Percentiles rank a stretch among this genome's conserved stretches.
Conservation (phyloP, 2,797 vertebrate genomes). For the Neosalanx taihuensis region DNA sequence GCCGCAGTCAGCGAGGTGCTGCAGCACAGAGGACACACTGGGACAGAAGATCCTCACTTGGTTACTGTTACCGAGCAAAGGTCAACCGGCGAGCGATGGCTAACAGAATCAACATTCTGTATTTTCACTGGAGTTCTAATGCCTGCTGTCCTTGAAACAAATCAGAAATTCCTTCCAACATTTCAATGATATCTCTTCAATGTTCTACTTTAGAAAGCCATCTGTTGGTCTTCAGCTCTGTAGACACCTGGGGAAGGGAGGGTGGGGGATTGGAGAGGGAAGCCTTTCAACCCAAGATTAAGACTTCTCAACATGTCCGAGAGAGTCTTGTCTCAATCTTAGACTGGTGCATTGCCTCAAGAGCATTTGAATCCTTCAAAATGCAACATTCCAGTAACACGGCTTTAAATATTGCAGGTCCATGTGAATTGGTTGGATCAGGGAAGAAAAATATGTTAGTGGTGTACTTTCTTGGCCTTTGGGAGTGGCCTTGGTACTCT, state of each 20-base stretch:
- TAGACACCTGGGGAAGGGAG: neutral
- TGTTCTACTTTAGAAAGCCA: conserved; percentile 39
- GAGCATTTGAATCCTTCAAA: conserved; percentile 9
- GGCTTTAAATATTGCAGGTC: conserved; percentile 14
- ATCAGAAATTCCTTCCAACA: conserved; percentile 20
- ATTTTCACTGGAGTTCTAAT: neutral
- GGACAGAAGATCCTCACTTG: conserved; percentile 53
- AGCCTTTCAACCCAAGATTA: conserved; percentile 2
- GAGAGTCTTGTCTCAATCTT: neutral
- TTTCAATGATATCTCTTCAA: conserved; percentile 45
- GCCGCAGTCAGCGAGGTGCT: conserved; percentile 38
- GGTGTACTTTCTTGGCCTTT: conserved; percentile 34
- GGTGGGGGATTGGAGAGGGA: conserved; percentile 2
- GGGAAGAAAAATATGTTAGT: conserved; percentile 32
- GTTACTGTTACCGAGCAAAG: conserved; percentile 22
- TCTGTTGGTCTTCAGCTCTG: neutral
- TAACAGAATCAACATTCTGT: neutral
- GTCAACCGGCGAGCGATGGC: neutral
- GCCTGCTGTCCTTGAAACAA: conserved; percentile 26
- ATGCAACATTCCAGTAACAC: conserved; percentile 13
- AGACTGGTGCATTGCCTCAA: neutral
- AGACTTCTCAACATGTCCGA: conserved; percentile 6
- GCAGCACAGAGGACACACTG: conserved; percentile 30
- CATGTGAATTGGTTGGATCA: conserved; percentile 25
- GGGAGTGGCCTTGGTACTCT: conserved; percentile 20